Conservation (phyloP, 2,797 vertebrate species). For the Premnoplex brunnescens region DNA sequence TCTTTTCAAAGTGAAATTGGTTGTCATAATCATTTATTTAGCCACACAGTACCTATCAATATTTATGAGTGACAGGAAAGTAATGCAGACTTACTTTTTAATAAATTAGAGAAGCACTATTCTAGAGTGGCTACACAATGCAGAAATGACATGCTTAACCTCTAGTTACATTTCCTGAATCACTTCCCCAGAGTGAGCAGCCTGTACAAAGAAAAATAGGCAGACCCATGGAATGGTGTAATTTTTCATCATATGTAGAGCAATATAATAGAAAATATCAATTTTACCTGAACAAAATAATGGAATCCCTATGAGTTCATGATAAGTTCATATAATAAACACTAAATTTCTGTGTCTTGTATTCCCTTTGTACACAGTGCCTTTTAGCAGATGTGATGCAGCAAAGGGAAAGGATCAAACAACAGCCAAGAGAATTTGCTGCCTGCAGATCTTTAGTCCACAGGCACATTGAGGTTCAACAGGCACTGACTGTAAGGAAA, state of each 20-base stretch:
- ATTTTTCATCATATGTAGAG: neutral
- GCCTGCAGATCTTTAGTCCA: neutral
- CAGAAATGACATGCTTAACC: neutral
- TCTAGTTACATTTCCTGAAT: neutral
- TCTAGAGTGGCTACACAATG: neutral
- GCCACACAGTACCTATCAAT: neutral
- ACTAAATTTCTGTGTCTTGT: neutral
- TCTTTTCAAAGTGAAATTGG: neutral
- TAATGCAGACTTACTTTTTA: neutral
- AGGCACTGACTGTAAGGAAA: neutral
- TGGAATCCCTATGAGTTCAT: neutral
- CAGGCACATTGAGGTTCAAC: neutral
- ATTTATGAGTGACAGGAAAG: constrained; percentile 18
- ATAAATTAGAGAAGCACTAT: neutral
- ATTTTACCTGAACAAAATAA: neutral
- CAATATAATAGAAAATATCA: neutral
- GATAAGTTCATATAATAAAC: neutral
- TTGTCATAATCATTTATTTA: constrained; percentile 15
- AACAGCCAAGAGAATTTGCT: neutral
- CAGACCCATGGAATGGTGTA: neutral
- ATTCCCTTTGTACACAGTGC: neutral
- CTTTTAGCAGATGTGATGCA: neutral
- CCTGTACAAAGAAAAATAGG: neutral
- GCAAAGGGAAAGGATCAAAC: neutral
- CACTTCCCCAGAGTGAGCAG: neutral